Conservation (phyloP, 2,888 invertebrate species). For the Stratiomys singularior region DNA sequence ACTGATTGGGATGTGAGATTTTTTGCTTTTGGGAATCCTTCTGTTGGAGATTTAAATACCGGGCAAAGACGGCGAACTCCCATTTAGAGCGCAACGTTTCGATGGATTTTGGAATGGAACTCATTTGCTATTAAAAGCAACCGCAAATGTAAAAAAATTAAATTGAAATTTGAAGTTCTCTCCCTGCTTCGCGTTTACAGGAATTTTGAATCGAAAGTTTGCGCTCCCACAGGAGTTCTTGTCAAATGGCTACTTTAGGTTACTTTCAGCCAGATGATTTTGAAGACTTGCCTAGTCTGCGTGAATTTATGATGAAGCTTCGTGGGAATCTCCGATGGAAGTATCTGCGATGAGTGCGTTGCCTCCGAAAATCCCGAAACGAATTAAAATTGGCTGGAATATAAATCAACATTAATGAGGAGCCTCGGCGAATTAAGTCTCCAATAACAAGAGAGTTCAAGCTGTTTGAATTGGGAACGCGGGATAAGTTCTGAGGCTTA, state of each 20-base stretch:
- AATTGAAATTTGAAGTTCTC: neutral
- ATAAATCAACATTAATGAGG: slow-evolving; percentile 48
- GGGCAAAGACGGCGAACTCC: no score
- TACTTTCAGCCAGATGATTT: neutral
- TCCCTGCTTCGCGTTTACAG: neutral
- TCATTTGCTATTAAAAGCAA: slow-evolving; percentile 2
- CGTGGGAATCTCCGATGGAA: neutral
- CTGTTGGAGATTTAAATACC: no score
- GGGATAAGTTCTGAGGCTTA: neutral
- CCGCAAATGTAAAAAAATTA: neutral
- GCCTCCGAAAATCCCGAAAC: neutral
- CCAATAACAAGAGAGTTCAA: neutral
- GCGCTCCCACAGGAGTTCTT: neutral
- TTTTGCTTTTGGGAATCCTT: no score
- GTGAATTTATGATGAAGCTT: neutral
- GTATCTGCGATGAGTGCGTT: neutral
- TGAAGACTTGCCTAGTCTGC: neutral
- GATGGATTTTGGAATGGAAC: neutral
- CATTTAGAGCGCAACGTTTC: no score
- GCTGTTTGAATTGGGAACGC: no score
- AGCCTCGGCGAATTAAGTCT: slow-evolving; percentile 20
- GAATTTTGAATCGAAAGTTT: neutral
- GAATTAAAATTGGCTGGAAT: slow-evolving; percentile 42
- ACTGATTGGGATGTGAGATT: no score
- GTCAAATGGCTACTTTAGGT: neutral